Percentiles rank a stretch among this genome's conserved stretches.
These are phyloP conservation scores for Gadopsis marmoratus DNA, from an alignment of 2,797 vertebrate species.

Conservation along the genomic window DNA sequence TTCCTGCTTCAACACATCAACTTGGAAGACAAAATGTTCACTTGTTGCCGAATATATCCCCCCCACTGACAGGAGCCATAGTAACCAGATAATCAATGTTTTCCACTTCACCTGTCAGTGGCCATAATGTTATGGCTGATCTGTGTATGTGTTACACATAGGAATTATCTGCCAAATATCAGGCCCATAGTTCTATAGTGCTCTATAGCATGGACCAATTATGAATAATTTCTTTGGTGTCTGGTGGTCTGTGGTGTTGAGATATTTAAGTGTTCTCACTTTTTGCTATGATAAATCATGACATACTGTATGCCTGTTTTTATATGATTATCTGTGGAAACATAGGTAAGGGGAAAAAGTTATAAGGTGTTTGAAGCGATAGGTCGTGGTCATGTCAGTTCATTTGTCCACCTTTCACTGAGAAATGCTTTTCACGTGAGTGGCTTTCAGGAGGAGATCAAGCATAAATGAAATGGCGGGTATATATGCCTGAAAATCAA, in stretches of 20 bases:
- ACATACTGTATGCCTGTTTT: slow-evolving; percentile 57
- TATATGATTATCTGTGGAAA: slow-evolving; percentile 70
- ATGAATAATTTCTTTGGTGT: slow-evolving; percentile 49
- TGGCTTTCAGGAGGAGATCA: slow-evolving; percentile 63
- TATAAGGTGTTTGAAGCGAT: slow-evolving; percentile 69
- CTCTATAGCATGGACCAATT: neutral
- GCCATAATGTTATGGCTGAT: too few relatives aligned
- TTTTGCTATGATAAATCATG: slow-evolving; percentile 62
- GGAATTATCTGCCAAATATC: slow-evolving; percentile 33
- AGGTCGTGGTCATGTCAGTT: slow-evolving; percentile 65
- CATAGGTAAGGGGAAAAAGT: slow-evolving; percentile 56
- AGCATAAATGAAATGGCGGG: slow-evolving; percentile 61
- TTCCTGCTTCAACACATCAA: too few relatives aligned
- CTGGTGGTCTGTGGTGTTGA: slow-evolving; percentile 68
- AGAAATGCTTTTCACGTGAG: slow-evolving; percentile 69
- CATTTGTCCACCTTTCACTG: slow-evolving; percentile 57
- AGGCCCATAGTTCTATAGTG: neutral
- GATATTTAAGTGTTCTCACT: slow-evolving; percentile 66
- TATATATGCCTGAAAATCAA: slow-evolving; percentile 68
- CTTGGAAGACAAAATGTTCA: too few relatives aligned
- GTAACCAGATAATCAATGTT: too few relatives aligned
- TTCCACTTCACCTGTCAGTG: too few relatives aligned
- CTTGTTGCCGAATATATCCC: too few relatives aligned
- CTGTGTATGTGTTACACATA: neutral
- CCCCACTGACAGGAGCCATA: too few relatives aligned